Evolutionary conservation across 1,140 invertebrate genomes (phyloP), one percentile per base, ranked within the genome.

Genomic region (Theocolax elegans): DNA sequence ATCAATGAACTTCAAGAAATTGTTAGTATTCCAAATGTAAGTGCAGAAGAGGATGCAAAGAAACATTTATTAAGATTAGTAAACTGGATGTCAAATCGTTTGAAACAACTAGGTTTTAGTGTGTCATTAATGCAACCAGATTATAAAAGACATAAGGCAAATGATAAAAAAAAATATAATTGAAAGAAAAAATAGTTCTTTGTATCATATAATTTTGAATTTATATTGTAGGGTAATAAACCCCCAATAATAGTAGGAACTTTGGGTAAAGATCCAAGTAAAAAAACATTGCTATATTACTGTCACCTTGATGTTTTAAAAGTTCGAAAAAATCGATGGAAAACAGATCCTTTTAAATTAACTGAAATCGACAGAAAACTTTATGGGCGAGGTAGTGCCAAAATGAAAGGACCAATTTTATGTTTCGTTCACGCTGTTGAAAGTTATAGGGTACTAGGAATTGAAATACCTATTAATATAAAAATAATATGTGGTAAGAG

Each of bases 291-390:
- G 17, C 83, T 89, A 53, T 83, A 92, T 13, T 92, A 92, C 80
- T 90, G 90, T 10, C 91, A 92, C 85, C 83, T 92, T 59, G 91
- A 92, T 82, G 90, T 92, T 7, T 88, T 90, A 73, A 89, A 90
- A 66, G 90, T 75, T 27, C 81, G 82, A 21, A 23, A 12, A n/a
- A 65, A 74, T 29, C 40, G 71, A 13, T 78, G 74, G 76, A 63
- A 56, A 38, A 67, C 69, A 1, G 68, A 79, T 64, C 79, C 79
- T n/a, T 82, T 80, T 49, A 49, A 69, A 54, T 38, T 82, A 38
- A 75, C 54, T 51, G 67, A 75, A 64, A 67, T 38, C 1, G 62
- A 75, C 54, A 71, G 72, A 44, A 71, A 65, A 53, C 58, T 77
- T 15, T 74, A 67, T 38, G 74, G 76, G 21, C 74, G 72, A 12